Evolutionary conservation across 2,113 vertebrate genomes (phyloP).

Genomic region (Danio rerio): DNA sequence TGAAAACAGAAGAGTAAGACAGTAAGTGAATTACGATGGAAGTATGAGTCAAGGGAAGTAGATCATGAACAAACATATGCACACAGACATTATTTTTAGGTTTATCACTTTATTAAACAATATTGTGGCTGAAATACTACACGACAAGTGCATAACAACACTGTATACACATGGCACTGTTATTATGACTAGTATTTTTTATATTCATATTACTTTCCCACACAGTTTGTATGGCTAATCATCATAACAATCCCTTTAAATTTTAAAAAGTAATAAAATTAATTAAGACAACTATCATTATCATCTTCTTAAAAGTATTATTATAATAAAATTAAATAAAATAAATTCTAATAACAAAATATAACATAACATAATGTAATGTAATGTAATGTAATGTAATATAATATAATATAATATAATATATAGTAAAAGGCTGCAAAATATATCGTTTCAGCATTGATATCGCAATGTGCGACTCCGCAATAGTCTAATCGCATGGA

Average conservation of each 20-base stretch:
- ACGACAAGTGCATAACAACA: background rate
- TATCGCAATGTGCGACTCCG: too few relatives aligned
- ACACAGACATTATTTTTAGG: background rate
- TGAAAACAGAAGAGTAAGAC: background rate
- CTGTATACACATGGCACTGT: background rate
- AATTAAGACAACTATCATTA: background rate
- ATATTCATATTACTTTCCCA: background rate
- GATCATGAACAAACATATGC: background rate
- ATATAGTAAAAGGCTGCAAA: background rate
- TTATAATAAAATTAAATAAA: too few relatives aligned
- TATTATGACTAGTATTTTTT: background rate
- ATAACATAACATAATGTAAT: background rate
- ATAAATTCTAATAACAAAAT: too few relatives aligned
- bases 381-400: too few relatives aligned
- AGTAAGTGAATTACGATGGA: background rate
- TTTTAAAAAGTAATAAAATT: too few relatives aligned
- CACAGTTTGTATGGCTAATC: background rate
- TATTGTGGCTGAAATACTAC: background rate
- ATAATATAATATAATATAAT: background rate
- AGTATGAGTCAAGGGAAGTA: background rate
- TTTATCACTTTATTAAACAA: conserved; percentile 1
- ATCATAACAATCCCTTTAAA: background rate
- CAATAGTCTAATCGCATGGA: too few relatives aligned
- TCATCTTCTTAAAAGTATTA: background rate
- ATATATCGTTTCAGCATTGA: too few relatives aligned